Evolutionary conservation across 2,797 vertebrate genomes (phyloP), one percentile per base, ranked within the genome.

Genomic region (Enteromius viviparus): DNA sequence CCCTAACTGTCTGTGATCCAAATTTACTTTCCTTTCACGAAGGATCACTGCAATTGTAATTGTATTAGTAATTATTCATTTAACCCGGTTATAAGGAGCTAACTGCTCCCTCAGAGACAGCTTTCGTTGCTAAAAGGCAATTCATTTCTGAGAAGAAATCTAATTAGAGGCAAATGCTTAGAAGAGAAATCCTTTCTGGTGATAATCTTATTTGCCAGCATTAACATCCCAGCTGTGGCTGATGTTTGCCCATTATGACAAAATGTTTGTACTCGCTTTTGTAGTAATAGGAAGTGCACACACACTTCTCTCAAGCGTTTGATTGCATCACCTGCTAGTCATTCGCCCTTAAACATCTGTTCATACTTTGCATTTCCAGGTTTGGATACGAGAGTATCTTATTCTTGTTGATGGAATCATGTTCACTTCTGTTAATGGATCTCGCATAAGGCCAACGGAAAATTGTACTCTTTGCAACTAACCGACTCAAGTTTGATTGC

Each of bases 141-240:
- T 97, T 98, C 95, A 96, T 97, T 95, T 95, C 95, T 93, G 94
- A 96, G 96, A 97, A 94, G 90, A 95, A 98, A 99, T 98, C 96
- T 96, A 97, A 97, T 98, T 97, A 97, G 95, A 85, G 96, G 93
- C 95, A 96, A 98, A 97, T 93, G 96, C 96, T 97, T 95, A 95
- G 95, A 95, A 93, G 95, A 93, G 87, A 97, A 97, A 97, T 96
- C 95, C 96, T 96, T 95, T 96, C 96, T 95, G 94, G 93, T 93
- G 96, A 95, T 98, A 98, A 99, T 99, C 97, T 96, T 98, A 96
- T 98, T 98, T 97, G 95, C 96, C 95, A 94, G 95, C 96, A 97
- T 97, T 97, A 97, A 97, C 96, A 96, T 97, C 95, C 96, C 96
- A 97, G 96, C 96, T 97, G 96, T 94, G 96, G 94, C 96, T 96